Conservation (phyloP, 2,113 vertebrate genomes). For the Seriola quinqueradiata region DNA sequence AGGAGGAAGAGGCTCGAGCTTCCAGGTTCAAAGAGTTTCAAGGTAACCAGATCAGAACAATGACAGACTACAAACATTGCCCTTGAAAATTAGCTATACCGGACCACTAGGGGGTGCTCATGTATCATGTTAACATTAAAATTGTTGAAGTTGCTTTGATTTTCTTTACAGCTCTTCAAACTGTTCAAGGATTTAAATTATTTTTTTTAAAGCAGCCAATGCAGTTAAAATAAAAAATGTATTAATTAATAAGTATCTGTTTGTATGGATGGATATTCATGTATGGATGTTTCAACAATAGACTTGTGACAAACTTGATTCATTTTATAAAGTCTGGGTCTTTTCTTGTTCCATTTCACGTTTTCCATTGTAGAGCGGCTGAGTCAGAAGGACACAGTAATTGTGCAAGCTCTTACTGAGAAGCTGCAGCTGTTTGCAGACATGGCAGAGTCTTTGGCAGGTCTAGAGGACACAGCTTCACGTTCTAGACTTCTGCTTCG, state of each 20-base stretch:
- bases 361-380: constrained; percentile 85
- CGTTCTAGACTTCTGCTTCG: constrained; percentile 83
- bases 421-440: constrained; percentile 94
- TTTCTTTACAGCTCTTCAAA: background rate
- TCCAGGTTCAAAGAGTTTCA: constrained; percentile 90
- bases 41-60: constrained; percentile 80
- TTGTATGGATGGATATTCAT: no score
- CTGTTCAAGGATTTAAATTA: background rate
- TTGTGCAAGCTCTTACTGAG: constrained; percentile 88
- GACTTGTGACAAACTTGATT: background rate
- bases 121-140: background rate
- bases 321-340: background rate
- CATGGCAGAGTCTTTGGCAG: constrained; percentile 86
- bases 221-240: background rate
- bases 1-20: constrained; percentile 87
- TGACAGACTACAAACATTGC: background rate
- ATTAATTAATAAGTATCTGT: background rate
- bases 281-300: background rate
- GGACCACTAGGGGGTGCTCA: constrained; percentile 64
- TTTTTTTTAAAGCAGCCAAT: background rate
- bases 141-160: background rate
- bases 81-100: background rate
- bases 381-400: constrained; percentile 87
- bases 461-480: constrained; percentile 83
- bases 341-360: background rate